A percentile compares a stretch with the other conserved stretches of the same genome.
Evolutionary conservation across 2,888 invertebrate genomes (phyloP).

Genomic region (Tuta absoluta): DNA sequence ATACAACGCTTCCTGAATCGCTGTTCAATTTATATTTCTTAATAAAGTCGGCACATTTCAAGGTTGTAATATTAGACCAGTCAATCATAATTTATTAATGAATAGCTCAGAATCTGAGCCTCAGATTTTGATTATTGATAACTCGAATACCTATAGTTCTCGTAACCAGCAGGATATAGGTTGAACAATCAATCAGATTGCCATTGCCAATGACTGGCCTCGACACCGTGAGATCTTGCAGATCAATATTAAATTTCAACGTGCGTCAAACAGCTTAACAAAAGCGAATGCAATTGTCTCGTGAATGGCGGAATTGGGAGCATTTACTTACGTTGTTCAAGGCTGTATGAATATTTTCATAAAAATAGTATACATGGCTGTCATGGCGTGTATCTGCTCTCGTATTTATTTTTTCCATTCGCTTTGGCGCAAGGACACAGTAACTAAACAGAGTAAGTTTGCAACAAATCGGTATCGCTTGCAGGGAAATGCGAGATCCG

Average conservation of each 20-base stretch:
- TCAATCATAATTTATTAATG: slow-evolving; percentile 14
- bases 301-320: slow-evolving; percentile 73
- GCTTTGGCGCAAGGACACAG: slow-evolving; percentile 37
- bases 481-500: slow-evolving; percentile 15
- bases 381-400: slow-evolving; percentile 31
- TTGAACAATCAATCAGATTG: slow-evolving; percentile 33
- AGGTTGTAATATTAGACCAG: slow-evolving; percentile 10
- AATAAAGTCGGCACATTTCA: slow-evolving; percentile 9
- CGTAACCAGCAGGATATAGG: slow-evolving; percentile 33
- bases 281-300: slow-evolving; percentile 53
- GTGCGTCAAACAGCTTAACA: slow-evolving; percentile 31
- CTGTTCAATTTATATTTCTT: background rate
- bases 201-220: slow-evolving; percentile 43
- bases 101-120: too few species aligned
- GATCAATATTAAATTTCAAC: slow-evolving; percentile 35
- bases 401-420: slow-evolving; percentile 44
- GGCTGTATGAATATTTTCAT: slow-evolving; percentile 49
- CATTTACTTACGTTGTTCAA: slow-evolving; percentile 51
- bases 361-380: slow-evolving; percentile 41
- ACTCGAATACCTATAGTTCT: background rate
- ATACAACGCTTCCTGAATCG: slow-evolving; percentile 13
- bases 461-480: slow-evolving; percentile 13
- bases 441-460: slow-evolving; percentile 3
- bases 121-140: slow-evolving; percentile 7
- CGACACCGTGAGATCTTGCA: slow-evolving; percentile 43